Conservation (phyloP, 2,888 invertebrate species). For the Pristionchus entomophagus region DNA sequence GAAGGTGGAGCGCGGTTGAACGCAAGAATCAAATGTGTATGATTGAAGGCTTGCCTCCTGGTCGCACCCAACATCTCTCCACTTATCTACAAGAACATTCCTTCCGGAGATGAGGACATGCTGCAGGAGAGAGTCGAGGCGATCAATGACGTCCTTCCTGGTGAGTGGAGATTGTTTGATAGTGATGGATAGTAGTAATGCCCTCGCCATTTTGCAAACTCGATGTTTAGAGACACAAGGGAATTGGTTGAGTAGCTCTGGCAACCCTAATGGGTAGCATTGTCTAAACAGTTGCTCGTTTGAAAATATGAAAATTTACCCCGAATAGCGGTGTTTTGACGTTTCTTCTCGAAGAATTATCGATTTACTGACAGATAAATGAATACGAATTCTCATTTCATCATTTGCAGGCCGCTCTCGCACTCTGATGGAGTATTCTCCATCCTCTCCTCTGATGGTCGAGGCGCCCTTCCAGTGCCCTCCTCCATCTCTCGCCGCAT, state of each 20-base stretch:
- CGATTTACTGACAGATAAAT: too few species aligned
- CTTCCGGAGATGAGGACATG: not conserved
- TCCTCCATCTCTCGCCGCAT: not conserved
- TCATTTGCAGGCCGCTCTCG: constrained; percentile 36
- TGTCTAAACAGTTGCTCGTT: too few species aligned
- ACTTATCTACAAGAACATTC: constrained; percentile 50
- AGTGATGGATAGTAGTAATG: not conserved
- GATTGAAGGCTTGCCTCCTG: constrained; percentile 62
- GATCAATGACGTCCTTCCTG: constrained; percentile 11
- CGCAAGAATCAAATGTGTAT: too few species aligned
- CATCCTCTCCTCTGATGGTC: not conserved
- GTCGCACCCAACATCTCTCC: constrained; percentile 72
- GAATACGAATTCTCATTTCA: too few species aligned
- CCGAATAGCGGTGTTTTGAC: too few species aligned
- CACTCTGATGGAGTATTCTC: constrained; percentile 41
- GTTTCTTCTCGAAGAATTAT: too few species aligned
- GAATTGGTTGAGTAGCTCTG: too few species aligned
- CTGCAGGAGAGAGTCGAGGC: not conserved
- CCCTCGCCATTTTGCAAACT: too few species aligned
- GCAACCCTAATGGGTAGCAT: too few species aligned
- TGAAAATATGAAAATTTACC: too few species aligned
- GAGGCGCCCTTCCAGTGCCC: not conserved
- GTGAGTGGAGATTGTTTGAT: not conserved
- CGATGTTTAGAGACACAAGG: too few species aligned
- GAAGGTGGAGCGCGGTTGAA: too few species aligned